A percentile compares a stretch with the other conserved stretches of the same genome.
Evolutionary conservation across 2,113 vertebrate genomes (phyloP).

Genomic region (Pygoscelis antarcticus): DNA sequence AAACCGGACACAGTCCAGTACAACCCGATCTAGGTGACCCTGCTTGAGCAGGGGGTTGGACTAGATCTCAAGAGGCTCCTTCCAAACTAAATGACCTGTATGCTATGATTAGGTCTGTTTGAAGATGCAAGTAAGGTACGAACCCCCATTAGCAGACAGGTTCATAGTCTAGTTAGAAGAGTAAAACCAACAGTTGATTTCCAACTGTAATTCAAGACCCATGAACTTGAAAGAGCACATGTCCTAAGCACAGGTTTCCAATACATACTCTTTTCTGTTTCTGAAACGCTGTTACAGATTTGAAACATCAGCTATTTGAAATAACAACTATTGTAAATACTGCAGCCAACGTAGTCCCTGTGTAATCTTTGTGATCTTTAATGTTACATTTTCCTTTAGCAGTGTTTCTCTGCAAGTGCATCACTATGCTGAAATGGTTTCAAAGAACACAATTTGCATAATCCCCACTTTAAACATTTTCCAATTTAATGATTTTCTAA

Average conservation of each 20-base stretch:
- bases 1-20: not conserved
- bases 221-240: not conserved
- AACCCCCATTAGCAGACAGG: too few species aligned
- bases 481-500: not conserved
- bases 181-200: not conserved
- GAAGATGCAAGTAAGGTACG: not conserved
- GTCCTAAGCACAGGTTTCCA: not conserved
- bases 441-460: not conserved
- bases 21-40: not conserved
- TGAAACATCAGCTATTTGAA: not conserved
- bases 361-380: not conserved
- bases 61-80: not conserved
- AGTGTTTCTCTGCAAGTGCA: not conserved
- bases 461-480: not conserved
- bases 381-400: not conserved
- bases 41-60: not conserved
- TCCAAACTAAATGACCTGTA: not conserved
- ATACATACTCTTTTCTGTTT: not conserved
- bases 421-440: not conserved
- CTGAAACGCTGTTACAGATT: not conserved
- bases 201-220: not conserved
- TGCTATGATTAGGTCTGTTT: not conserved
- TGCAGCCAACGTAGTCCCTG: not conserved
- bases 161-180: too few species aligned
- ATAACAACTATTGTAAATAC: not conserved